Evolutionary conservation across 2,113 vertebrate species (phyloP).

Genomic region (Cyanoramphus novaezelandiae): DNA sequence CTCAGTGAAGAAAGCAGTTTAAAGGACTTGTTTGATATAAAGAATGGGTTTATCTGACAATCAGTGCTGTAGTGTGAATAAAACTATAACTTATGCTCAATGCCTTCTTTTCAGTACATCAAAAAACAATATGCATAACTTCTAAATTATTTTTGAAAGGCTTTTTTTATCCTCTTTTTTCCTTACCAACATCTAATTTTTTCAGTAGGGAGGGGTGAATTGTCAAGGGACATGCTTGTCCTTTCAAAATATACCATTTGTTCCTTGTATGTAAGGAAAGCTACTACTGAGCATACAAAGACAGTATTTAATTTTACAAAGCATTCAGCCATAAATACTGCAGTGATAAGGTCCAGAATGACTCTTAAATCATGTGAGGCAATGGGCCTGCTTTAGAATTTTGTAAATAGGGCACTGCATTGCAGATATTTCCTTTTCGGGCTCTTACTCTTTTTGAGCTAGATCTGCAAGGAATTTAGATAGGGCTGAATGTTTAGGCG

Average conservation of each 20-base stretch:
- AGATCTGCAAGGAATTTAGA: background rate
- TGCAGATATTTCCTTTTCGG: conserved; percentile 16
- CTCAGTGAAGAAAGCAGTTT: background rate
- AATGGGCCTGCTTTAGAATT: conserved; percentile 16
- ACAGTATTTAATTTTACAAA: conserved; percentile 33
- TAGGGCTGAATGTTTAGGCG: background rate
- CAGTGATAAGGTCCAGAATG: background rate
- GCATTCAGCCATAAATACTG: conserved; percentile 17
- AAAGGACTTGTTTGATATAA: background rate
- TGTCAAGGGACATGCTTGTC: background rate
- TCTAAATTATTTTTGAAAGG: background rate
- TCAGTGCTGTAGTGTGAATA: background rate
- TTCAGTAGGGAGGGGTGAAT: background rate
- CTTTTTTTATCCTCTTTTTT: background rate
- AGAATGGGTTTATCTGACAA: background rate
- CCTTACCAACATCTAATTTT: background rate
- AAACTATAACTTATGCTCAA: background rate
- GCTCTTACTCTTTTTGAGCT: background rate
- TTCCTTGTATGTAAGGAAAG: background rate
- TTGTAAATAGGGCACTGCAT: conserved; percentile 47
- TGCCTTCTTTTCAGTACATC: background rate
- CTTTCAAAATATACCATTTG: background rate
- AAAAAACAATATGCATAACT: background rate
- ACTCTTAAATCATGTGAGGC: conserved; percentile 24
- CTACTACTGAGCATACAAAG: background rate